A percentile compares a stretch with the other conserved stretches of the same genome.
phyloP scores from a whole-genome alignment of 64 coral and sea anemone species.

The Pocillopora damicornis region DNA sequence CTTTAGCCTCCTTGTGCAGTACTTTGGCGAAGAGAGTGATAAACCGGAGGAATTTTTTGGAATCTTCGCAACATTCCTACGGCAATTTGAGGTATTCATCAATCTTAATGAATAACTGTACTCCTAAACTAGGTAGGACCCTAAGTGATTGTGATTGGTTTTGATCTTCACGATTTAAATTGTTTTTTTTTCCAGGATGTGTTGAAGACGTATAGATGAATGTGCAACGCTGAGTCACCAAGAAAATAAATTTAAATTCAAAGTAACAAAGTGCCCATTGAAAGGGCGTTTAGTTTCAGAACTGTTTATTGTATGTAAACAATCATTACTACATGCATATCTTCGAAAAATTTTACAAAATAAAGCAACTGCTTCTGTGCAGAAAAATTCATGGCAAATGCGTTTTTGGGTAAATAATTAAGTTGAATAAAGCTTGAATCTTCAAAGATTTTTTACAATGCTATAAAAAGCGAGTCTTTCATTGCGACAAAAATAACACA shows the following conservation, averaged over 20 bases:
- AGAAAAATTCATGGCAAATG: background rate
- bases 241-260: background rate
- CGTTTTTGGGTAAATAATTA: background rate
- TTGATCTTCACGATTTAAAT: background rate
- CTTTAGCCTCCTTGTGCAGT: constrained; percentile 14
- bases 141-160: too few species aligned
- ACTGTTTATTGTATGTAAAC: background rate
- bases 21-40: constrained; percentile 8
- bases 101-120: background rate
- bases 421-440: background rate
- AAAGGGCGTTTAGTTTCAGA: background rate
- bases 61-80: constrained; percentile 13
- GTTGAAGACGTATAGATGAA: constrained; percentile 20
- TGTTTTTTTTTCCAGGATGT: constrained; percentile 9
- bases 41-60: constrained; percentile 34
- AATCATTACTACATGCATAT: background rate
- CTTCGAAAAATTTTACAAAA: background rate
- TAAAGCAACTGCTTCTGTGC: background rate
- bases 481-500: too few species aligned
- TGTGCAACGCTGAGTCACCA: background rate
- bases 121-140: too few species aligned
- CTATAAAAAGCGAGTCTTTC: too few species aligned
- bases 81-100: constrained; percentile 14
- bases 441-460: background rate
- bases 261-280: background rate